Evolutionary conservation across 2,113 vertebrate genomes (phyloP).

Genomic region (Eublepharis macularius): DNA sequence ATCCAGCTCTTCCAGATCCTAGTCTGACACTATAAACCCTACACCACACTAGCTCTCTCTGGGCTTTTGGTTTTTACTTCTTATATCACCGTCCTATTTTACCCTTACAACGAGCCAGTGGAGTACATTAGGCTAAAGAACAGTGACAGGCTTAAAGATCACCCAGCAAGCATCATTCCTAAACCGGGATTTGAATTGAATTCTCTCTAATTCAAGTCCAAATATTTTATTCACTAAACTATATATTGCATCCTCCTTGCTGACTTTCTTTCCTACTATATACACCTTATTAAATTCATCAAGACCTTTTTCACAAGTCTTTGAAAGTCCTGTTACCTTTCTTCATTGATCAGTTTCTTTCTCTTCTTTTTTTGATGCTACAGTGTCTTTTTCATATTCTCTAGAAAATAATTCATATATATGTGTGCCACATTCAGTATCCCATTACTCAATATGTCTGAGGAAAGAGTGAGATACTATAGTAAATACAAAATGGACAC

Average conservation of each 20-base stretch:
- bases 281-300: neutral
- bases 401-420: neutral
- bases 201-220: neutral
- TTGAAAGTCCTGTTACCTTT: neutral
- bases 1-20: too few species aligned
- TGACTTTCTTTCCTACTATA: neutral
- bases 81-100: neutral
- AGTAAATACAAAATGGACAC: neutral
- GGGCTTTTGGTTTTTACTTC: neutral
- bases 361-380: neutral
- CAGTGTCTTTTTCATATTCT: neutral
- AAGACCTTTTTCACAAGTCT: neutral
- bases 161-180: neutral
- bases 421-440: neutral
- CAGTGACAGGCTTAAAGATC: neutral
- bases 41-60: too few species aligned
- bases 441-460: neutral
- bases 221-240: neutral
- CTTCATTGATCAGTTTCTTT: neutral
- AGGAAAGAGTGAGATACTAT: neutral
- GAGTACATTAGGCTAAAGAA: too few species aligned
- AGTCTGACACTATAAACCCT: too few species aligned
- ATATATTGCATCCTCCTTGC: neutral
- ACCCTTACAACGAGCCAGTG: neutral
- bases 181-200: neutral